Conservation (phyloP, 2,888 invertebrate genomes). For the Drosophila greeni region DNA sequence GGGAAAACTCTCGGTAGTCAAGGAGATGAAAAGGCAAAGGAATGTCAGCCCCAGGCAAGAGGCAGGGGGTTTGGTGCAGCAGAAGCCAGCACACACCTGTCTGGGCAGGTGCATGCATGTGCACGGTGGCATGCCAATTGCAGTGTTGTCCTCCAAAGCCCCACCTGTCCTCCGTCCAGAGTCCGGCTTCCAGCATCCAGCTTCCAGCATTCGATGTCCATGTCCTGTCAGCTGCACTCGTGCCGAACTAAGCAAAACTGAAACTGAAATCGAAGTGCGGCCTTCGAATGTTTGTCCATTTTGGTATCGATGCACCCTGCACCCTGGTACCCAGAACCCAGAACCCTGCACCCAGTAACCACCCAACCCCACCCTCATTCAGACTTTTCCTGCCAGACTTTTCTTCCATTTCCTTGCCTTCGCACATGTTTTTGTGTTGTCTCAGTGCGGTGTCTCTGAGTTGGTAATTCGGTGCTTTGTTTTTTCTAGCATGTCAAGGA, state of each 20-base stretch:
- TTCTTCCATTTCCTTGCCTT: background rate
- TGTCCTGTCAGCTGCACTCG: constrained; percentile 61
- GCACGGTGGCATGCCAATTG: constrained; percentile 27
- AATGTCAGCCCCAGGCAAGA: background rate
- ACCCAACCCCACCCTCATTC: constrained; percentile 12
- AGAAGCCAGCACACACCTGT: constrained; percentile 1
- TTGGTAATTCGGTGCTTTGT: background rate
- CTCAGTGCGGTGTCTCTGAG: background rate
- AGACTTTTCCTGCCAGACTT: constrained; percentile 1
- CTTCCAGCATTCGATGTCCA: constrained; percentile 26
- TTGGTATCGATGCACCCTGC: constrained; percentile 34
- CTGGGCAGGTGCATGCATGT: constrained; percentile 15
- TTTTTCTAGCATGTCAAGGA: background rate
- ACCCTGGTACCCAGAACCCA: too few relatives aligned
- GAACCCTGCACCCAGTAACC: too few relatives aligned
- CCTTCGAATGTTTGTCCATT: constrained; percentile 37
- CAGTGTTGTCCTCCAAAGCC: constrained; percentile 1
- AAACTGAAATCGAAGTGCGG: constrained; percentile 58
- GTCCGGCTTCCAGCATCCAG: background rate
- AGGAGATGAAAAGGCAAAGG: constrained; percentile 10
- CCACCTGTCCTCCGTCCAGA: background rate
- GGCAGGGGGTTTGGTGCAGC: background rate
- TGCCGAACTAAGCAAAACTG: constrained; percentile 61
- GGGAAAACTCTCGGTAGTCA: constrained; percentile 6
- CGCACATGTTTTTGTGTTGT: background rate